Evolutionary conservation across 2,888 invertebrate species (phyloP).

Genomic region (Choreutis nemorana): DNA sequence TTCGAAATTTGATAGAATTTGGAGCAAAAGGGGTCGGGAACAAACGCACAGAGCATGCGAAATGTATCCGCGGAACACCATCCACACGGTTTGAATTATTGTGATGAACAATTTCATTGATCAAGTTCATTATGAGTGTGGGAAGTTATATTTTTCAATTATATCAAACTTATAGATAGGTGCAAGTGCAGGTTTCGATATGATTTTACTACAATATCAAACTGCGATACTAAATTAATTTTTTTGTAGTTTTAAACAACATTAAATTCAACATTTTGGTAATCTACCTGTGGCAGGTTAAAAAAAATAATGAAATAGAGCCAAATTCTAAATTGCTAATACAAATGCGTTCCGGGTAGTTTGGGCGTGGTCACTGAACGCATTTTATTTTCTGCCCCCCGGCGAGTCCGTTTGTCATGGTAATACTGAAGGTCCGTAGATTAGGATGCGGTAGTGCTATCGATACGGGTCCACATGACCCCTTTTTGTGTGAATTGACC

Average conservation of each 20-base stretch:
- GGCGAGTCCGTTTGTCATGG: slow-evolving; percentile 42
- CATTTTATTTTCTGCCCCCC: slow-evolving; percentile 29
- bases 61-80: too few species aligned
- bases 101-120: too few species aligned
- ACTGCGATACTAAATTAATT: too few species aligned
- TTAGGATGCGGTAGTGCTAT: slow-evolving; percentile 34
- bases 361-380: slow-evolving; percentile 26
- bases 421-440: slow-evolving; percentile 29
- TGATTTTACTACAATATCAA: too few species aligned
- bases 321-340: slow-evolving; percentile 7
- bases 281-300: slow-evolving; percentile 25
- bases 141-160: too few species aligned
- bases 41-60: too few species aligned
- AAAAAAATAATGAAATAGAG: slow-evolving; percentile 12
- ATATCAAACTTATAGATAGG: too few species aligned
- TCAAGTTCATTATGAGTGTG: too few species aligned
- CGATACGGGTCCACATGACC: slow-evolving; percentile 22
- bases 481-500: slow-evolving; percentile 40
- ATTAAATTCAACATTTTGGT: too few species aligned
- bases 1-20: slow-evolving; percentile 27
- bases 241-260: too few species aligned
- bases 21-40: slow-evolving; percentile 31
- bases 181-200: too few species aligned
- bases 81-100: too few species aligned
- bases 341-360: slow-evolving; percentile 1